Evolutionary conservation across 1,140 invertebrate genomes (phyloP).

Genomic region (Brachionus asplanchnoidis): DNA sequence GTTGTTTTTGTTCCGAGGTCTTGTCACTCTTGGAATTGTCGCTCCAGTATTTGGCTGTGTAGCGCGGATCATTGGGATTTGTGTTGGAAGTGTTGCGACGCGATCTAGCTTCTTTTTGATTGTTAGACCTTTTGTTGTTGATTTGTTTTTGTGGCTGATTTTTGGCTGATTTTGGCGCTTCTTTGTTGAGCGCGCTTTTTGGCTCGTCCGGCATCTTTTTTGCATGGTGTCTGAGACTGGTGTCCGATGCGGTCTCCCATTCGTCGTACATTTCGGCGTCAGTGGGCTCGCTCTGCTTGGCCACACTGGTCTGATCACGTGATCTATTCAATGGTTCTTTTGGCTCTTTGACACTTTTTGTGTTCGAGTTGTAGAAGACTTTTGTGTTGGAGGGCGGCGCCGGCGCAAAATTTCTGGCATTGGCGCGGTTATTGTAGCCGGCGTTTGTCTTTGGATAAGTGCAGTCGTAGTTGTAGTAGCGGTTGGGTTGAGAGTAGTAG

Average conservation of each 20-base stretch:
- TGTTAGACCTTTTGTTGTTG: neutral
- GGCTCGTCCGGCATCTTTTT: neutral
- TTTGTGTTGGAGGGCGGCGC: neutral
- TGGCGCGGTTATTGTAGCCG: neutral
- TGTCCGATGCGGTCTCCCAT: slow-evolving; percentile 38
- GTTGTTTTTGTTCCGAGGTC: neutral
- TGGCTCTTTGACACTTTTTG: neutral
- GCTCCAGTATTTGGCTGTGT: slow-evolving; percentile 39
- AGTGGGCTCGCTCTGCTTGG: slow-evolving; percentile 15
- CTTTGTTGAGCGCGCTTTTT: neutral
- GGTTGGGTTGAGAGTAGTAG: neutral
- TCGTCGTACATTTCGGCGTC: slow-evolving; percentile 34
- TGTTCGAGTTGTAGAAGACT: neutral
- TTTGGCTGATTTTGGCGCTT: neutral
- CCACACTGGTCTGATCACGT: slow-evolving; percentile 3
- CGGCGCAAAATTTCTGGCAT: neutral
- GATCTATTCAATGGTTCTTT: neutral
- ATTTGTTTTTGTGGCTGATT: neutral
- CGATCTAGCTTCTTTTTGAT: neutral
- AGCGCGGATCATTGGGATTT: slow-evolving; percentile 3
- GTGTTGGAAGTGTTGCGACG: neutral
- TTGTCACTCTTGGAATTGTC: slow-evolving; percentile 9
- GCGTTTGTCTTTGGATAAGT: neutral
- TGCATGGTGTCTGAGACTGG: neutral
- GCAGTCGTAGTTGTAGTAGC: neutral